These are phyloP conservation scores for Beris morrisii DNA, from an alignment of 2,888 invertebrate genomes.

Conservation along the genomic window DNA sequence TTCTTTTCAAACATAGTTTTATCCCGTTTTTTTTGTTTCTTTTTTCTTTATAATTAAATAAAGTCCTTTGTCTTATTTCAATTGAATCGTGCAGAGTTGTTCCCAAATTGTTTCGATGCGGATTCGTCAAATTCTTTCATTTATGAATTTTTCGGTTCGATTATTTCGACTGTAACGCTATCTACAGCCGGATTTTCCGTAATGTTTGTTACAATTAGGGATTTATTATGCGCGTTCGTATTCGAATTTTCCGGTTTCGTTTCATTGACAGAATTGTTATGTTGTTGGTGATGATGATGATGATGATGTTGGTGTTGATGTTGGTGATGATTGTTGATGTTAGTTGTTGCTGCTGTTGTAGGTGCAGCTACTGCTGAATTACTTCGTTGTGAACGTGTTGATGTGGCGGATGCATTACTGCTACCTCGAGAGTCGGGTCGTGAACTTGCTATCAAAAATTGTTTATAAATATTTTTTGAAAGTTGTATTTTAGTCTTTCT, in stretches of 20 bases:
- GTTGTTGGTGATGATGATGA: conserved; percentile 29
- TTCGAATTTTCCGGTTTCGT: conserved; percentile 42
- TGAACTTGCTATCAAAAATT: conserved; percentile 49
- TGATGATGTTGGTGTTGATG: conserved; percentile 40
- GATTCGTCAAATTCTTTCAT: background rate
- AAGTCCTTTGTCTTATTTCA: too few relatives aligned
- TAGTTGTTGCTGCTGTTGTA: background rate
- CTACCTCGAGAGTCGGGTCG: conserved; percentile 73
- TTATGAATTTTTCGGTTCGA: conserved; percentile 62
- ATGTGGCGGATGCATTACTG: conserved; percentile 76
- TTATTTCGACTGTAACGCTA: conserved; percentile 76
- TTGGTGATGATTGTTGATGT: conserved; percentile 2
- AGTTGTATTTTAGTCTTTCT: too few relatives aligned
- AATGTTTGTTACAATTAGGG: conserved; percentile 51
- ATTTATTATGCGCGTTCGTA: conserved; percentile 46
- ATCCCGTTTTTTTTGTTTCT: too few relatives aligned
- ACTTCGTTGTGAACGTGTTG: conserved; percentile 68
- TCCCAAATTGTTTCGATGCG: too few relatives aligned
- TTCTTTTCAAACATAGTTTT: background rate
- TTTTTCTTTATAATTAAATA: too few relatives aligned
- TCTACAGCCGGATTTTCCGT: conserved; percentile 60
- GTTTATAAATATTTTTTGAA: background rate
- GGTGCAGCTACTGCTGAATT: conserved; percentile 50
- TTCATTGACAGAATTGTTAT: background rate
- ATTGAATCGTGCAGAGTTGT: too few relatives aligned